phyloP scores from a whole-genome alignment of 2,113 vertebrate species.

The Scolopax mira region DNA sequence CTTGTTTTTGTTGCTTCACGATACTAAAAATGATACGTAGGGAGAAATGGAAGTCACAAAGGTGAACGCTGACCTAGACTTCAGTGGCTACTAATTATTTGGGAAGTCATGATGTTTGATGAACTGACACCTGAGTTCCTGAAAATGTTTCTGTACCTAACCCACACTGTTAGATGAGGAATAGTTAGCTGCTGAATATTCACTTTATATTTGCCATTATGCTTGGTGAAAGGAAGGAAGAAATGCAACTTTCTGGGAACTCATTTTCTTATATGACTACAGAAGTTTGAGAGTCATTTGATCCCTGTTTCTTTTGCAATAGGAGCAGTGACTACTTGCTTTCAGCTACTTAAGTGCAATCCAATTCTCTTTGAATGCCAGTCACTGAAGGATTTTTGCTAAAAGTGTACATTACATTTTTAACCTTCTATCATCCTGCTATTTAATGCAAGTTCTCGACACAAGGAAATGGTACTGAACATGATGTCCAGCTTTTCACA shows the following conservation, averaged over 20 bases:
- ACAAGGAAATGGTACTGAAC: neutral
- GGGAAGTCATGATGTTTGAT: neutral
- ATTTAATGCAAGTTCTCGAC: neutral
- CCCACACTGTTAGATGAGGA: neutral
- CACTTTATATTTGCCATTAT: neutral
- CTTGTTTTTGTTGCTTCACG: neutral
- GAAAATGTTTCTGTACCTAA: neutral
- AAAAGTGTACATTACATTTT: neutral
- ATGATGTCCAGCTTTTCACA: constrained; percentile 15
- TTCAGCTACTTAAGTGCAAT: constrained; percentile 8
- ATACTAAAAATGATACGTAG: neutral
- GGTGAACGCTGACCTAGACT: neutral
- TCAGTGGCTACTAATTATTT: neutral
- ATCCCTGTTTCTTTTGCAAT: neutral
- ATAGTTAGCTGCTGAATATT: neutral
- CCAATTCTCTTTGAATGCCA: constrained; percentile 9
- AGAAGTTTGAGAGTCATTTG: neutral
- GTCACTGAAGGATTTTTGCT: neutral
- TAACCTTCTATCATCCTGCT: neutral
- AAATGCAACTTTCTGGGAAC: neutral
- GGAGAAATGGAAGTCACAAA: neutral
- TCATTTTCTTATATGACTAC: neutral
- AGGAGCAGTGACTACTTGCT: neutral
- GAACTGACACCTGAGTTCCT: neutral
- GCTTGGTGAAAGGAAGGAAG: neutral